Conservation (phyloP, 2,888 invertebrate genomes). For the Drosophila fulvimacula region DNA sequence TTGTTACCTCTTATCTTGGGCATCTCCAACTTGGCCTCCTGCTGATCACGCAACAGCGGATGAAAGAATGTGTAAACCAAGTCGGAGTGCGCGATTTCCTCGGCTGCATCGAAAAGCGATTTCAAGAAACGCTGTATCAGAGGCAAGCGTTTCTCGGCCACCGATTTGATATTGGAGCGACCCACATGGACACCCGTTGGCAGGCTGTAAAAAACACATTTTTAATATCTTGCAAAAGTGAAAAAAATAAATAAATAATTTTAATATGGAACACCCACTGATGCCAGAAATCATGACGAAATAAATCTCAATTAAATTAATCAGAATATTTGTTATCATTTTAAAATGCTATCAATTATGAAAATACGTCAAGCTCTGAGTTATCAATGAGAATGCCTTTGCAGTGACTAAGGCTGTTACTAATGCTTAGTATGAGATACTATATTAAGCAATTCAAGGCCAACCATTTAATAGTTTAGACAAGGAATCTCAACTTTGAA, state of each 20-base stretch:
- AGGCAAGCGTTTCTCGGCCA: constrained; percentile 95
- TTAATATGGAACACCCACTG: neutral
- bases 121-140: constrained; percentile 95
- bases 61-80: constrained; percentile 99
- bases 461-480: neutral
- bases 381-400: constrained; percentile 22
- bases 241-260: neutral
- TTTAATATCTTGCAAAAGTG: no score
- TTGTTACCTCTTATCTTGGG: constrained; percentile 90
- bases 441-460: neutral
- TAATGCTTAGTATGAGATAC: neutral
- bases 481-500: no score
- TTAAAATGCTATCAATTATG: constrained; percentile 10
- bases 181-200: constrained; percentile 93
- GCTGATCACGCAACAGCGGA: constrained; percentile 96
- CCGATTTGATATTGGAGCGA: constrained; percentile 96
- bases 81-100: constrained; percentile 97
- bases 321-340: constrained; percentile 3
- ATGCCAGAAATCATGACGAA: neutral
- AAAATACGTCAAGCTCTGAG: neutral
- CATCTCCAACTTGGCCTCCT: constrained; percentile 92
- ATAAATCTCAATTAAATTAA: neutral
- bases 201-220: constrained; percentile 87
- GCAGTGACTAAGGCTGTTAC: neutral
- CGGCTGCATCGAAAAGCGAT: constrained; percentile 93